Conservation (phyloP, 2,797 vertebrate genomes). For the Cheracebus regulus region DNA sequence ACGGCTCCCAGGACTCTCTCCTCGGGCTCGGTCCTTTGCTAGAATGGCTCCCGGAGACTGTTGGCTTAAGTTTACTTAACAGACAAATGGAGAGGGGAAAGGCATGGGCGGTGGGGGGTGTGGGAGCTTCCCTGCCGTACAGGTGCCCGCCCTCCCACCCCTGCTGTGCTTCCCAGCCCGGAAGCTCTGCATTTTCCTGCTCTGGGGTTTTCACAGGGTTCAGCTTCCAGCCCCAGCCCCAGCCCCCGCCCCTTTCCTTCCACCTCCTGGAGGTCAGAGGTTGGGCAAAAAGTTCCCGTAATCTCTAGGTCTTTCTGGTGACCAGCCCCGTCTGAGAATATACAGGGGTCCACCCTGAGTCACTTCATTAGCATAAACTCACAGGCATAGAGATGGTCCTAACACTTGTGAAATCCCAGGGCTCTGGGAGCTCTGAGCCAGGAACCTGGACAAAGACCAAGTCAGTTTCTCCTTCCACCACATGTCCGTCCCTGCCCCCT, state of each 20-base stretch:
- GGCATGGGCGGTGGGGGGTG: rapidly evolving
- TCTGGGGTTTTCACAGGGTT: not conserved
- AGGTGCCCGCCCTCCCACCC: not conserved
- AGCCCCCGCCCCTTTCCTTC: not conserved
- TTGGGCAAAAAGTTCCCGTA: not conserved
- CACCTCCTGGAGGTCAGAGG: not conserved
- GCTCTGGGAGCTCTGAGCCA: not conserved
- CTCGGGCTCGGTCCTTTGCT: rapidly evolving
- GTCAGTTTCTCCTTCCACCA: not conserved
- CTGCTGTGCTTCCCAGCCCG: rapidly evolving
- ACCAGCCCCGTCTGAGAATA: not conserved
- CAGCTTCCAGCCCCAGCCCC: not conserved
- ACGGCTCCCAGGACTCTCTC: not conserved
- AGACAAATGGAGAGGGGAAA: not conserved
- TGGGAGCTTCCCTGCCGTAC: not conserved
- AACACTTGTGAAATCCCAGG: rapidly evolving
- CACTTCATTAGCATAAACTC: not conserved
- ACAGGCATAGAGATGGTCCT: not conserved
- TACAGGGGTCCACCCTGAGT: rapidly evolving
- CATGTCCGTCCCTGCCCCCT: rapidly evolving
- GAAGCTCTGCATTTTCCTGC: not conserved
- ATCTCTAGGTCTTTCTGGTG: not conserved
- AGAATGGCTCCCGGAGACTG: not conserved
- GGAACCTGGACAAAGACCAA: not conserved
- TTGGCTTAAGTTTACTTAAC: not conserved